Conservation (phyloP, 2,888 invertebrate genomes). For the Mythimna impura region DNA sequence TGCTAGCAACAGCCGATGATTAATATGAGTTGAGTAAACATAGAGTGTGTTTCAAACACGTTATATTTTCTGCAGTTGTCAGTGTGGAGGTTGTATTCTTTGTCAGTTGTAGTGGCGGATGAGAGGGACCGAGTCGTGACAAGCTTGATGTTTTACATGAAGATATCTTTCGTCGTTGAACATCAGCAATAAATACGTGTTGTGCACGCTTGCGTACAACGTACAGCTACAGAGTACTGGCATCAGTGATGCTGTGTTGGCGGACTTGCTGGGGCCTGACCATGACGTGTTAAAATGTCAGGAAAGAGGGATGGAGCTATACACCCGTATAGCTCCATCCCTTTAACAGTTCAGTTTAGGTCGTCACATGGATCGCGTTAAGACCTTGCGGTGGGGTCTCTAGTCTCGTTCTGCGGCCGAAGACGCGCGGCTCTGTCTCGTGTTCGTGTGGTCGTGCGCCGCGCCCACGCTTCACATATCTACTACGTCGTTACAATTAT, state of each 20-base stretch:
- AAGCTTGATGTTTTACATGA: conserved; percentile 6
- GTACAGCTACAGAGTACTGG: neutral
- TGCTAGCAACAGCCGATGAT: conserved; percentile 39
- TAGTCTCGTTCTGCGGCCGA: too few species aligned
- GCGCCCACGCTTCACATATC: conserved; percentile 9
- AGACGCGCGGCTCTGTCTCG: neutral
- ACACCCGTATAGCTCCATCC: too few species aligned
- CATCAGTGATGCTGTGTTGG: neutral
- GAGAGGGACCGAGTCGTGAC: conserved; percentile 6
- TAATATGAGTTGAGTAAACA: conserved; percentile 35
- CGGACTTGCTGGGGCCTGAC: neutral
- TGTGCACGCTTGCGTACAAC: neutral
- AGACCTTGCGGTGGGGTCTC: too few species aligned
- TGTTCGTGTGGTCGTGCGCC: neutral
- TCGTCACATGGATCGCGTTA: too few species aligned
- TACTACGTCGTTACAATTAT: conserved; percentile 13
- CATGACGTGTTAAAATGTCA: too few species aligned
- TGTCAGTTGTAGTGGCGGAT: conserved; percentile 4
- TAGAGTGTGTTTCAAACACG: conserved; percentile 4
- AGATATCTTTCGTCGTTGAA: conserved; percentile 1
- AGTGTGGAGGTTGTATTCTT: neutral
- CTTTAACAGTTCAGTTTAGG: too few species aligned
- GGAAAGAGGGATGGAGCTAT: too few species aligned
- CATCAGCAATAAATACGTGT: neutral
- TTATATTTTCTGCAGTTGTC: conserved; percentile 3